phyloP scores from a whole-genome alignment of 92 coral and sea anemone species.

The Scolanthus callimorphus region DNA sequence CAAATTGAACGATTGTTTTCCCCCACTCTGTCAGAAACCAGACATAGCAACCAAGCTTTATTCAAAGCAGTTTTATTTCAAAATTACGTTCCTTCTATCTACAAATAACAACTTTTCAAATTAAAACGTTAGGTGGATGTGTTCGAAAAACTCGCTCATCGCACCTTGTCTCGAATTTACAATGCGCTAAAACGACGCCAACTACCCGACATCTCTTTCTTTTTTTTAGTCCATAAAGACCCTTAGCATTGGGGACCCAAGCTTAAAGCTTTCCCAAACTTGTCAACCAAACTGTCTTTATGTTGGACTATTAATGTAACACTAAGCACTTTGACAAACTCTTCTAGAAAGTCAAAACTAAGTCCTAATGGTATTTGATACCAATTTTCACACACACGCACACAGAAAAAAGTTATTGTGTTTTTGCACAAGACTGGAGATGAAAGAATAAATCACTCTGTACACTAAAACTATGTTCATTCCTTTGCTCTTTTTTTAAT shows the following conservation, averaged over 20 bases:
- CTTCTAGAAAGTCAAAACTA: constrained; percentile 26
- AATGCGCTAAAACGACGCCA: too few relatives aligned
- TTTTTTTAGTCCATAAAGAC: background rate
- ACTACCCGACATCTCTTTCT: too few relatives aligned
- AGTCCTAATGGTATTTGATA: constrained; percentile 44
- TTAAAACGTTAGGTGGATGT: constrained; percentile 25
- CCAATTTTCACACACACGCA: constrained; percentile 19
- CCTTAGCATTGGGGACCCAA: background rate
- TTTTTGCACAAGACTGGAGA: constrained; percentile 11
- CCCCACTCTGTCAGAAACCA: constrained; percentile 11
- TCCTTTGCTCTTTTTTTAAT: background rate
- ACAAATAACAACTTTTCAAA: constrained; percentile 56
- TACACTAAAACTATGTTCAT: constrained; percentile 4
- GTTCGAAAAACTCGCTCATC: constrained; percentile 5
- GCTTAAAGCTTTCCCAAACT: constrained; percentile 19
- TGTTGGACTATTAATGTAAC: constrained; percentile 29
- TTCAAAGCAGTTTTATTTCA: constrained; percentile 72
- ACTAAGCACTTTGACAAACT: too few relatives aligned
- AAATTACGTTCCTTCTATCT: constrained; percentile 66
- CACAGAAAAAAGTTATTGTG: constrained; percentile 2
- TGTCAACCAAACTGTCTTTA: constrained; percentile 31
- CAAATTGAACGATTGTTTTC: constrained; percentile 33
- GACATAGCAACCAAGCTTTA: constrained; percentile 25
- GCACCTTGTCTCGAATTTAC: too few relatives aligned
- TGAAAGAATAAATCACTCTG: constrained; percentile 1